phyloP scores from a whole-genome alignment of 2,888 invertebrate species.

The Minunthozetes semirufus region DNA sequence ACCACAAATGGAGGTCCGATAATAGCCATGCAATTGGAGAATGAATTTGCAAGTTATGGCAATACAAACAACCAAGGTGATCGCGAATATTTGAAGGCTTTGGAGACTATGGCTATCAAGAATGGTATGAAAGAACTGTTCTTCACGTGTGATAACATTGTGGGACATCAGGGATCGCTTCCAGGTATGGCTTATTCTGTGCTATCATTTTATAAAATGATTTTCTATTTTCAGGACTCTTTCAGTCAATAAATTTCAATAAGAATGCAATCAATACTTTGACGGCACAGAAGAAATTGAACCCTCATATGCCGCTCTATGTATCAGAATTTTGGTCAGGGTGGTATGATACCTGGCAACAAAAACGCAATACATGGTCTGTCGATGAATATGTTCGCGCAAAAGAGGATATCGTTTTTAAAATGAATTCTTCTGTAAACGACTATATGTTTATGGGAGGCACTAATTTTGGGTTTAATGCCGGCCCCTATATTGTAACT shows the following conservation, averaged over 20 bases:
- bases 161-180: conserved; percentile 44
- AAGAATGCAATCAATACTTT: too few relatives aligned
- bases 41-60: conserved; percentile 55
- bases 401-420: too few relatives aligned
- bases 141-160: conserved; percentile 55
- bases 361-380: too few relatives aligned
- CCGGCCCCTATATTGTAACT: too few relatives aligned
- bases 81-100: conserved; percentile 51
- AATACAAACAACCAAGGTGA: too few relatives aligned
- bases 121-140: conserved; percentile 52
- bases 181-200: too few relatives aligned
- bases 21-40: conserved; percentile 54
- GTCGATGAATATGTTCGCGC: conserved; percentile 30
- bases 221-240: too few relatives aligned
- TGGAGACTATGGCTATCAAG: too few relatives aligned
- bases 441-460: background rate
- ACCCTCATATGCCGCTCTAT: conserved; percentile 54
- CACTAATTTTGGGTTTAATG: background rate
- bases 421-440: background rate
- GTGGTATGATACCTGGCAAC: conserved; percentile 58
- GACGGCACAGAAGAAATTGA: too few relatives aligned
- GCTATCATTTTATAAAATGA: too few relatives aligned
- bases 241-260: too few relatives aligned
- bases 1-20: conserved; percentile 53
- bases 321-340: conserved; percentile 59